A percentile compares a stretch with the other conserved stretches of the same genome.
Evolutionary conservation across 1,140 invertebrate genomes (phyloP).

Genomic region (Nasonia giraulti): DNA sequence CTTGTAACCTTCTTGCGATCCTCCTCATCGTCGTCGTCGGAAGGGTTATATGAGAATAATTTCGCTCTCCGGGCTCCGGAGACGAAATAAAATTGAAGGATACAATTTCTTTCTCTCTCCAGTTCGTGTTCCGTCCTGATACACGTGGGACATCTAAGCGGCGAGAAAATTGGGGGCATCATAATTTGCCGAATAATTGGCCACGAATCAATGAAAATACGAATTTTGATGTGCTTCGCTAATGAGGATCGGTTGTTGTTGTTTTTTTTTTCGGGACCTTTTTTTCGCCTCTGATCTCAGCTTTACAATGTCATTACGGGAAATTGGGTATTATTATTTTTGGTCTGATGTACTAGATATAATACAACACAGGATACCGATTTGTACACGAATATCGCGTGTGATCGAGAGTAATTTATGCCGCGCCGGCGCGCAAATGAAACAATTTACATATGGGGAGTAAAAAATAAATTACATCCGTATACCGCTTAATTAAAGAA

Average conservation of each 20-base stretch:
- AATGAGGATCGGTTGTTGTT: neutral
- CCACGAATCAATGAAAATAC: slow-evolving; percentile 18
- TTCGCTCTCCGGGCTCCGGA: slow-evolving; percentile 46
- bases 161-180: slow-evolving; percentile 31
- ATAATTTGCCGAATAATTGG: slow-evolving; percentile 38
- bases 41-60: slow-evolving; percentile 58
- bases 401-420: neutral
- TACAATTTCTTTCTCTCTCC: slow-evolving; percentile 5
- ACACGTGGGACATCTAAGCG: slow-evolving; percentile 16
- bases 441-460: neutral
- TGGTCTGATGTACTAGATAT: neutral
- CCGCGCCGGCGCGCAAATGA: neutral
- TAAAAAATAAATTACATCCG: neutral
- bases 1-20: slow-evolving; percentile 52
- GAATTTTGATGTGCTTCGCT: neutral
- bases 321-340: neutral
- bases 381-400: neutral
- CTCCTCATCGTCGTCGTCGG: neutral
- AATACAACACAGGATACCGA: no score
- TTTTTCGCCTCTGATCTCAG: neutral
- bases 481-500: neutral
- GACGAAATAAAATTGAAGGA: slow-evolving; percentile 46
- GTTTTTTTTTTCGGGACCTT: neutral
- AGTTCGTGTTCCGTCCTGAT: neutral
- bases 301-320: neutral